A percentile compares a stretch with the other conserved stretches of the same genome.
These are phyloP conservation scores for Vicugna pacos DNA, from an alignment of 2,113 vertebrate species.

Conservation along the genomic window DNA sequence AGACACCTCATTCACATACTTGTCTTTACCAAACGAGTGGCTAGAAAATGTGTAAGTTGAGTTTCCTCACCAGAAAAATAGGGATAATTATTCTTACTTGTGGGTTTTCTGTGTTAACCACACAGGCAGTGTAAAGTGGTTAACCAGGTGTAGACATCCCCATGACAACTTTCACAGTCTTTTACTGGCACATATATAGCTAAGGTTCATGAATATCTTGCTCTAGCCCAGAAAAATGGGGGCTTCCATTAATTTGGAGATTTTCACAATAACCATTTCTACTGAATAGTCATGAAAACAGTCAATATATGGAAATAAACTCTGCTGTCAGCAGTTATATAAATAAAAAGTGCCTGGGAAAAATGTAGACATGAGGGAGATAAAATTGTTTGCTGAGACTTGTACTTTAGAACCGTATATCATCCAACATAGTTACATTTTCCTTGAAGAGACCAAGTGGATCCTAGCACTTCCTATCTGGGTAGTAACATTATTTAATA, in stretches of 20 bases:
- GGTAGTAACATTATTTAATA: not conserved
- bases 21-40: not conserved
- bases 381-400: not conserved
- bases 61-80: slow-evolving; percentile 2
- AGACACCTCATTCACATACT: not conserved
- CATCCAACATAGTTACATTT: not conserved
- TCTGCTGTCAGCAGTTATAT: not conserved
- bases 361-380: not conserved
- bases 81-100: not conserved
- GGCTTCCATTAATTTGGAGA: not conserved
- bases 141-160: not conserved
- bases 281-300: not conserved
- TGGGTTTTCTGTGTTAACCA: not conserved
- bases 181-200: not conserved
- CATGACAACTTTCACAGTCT: not conserved
- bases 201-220: not conserved
- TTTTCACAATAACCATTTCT: not conserved
- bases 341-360: not conserved
- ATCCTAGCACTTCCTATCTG: not conserved
- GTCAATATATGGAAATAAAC: not conserved
- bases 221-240: not conserved
- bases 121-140: not conserved
- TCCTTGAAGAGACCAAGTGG: not conserved
- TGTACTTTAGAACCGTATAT: not conserved
- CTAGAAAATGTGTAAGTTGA: not conserved